phyloP scores from a whole-genome alignment of 1,140 invertebrate genomes.

The Littorina saxatilis region DNA sequence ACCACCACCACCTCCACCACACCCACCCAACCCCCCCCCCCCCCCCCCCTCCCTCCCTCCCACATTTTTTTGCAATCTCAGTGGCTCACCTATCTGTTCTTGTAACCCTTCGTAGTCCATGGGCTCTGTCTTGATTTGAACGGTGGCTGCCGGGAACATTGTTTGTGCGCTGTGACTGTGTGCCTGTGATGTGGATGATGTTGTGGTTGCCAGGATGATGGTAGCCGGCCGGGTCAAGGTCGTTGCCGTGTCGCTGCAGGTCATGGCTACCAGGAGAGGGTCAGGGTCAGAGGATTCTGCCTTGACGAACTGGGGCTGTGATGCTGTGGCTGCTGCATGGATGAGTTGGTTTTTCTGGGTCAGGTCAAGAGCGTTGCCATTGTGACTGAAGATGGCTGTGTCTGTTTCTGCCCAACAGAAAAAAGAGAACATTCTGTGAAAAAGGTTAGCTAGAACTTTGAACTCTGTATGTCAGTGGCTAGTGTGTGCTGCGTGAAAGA shows the following conservation, averaged over 20 bases:
- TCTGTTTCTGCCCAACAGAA: conserved; percentile 64
- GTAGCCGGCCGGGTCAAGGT: conserved; percentile 58
- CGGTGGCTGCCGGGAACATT: conserved; percentile 47
- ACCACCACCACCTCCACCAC: no score
- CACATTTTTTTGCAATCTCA: no score
- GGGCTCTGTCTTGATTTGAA: conserved; percentile 54
- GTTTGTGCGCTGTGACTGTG: conserved; percentile 42
- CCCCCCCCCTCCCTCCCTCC: no score
- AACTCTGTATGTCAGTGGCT: no score
- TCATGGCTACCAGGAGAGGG: conserved; percentile 46
- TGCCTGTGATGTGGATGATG: conserved; percentile 38
- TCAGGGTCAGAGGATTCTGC: conserved; percentile 41
- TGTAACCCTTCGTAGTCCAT: conserved; percentile 47
- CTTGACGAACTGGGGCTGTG: conserved; percentile 28
- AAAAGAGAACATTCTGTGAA: no score
- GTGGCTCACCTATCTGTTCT: conserved; percentile 56
- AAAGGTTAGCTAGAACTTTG: no score
- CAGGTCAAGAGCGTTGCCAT: conserved; percentile 55
- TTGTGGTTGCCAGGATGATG: conserved; percentile 62
- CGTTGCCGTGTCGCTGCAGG: conserved; percentile 45
- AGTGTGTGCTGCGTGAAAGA: conserved; percentile 27
- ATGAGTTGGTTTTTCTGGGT: conserved; percentile 48
- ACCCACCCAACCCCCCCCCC: no score
- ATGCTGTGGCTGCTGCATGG: conserved; percentile 31
- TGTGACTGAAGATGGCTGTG: conserved; percentile 60